Conservation (phyloP, 2,888 invertebrate species). For the Sinopyrophorus schimmeli region DNA sequence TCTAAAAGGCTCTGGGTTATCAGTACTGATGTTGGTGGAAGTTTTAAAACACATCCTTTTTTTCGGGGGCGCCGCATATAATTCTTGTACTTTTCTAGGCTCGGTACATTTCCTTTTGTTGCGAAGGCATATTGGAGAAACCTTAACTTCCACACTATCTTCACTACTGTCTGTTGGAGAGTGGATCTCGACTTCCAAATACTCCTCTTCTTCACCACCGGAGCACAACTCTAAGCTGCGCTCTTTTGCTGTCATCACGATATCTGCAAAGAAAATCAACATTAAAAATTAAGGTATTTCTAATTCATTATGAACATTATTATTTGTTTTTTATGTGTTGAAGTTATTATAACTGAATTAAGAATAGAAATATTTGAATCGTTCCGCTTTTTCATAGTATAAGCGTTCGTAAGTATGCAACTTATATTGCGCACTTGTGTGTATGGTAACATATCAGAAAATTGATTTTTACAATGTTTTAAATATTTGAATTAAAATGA, state of each 20-base stretch:
- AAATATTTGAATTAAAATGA: too few species aligned
- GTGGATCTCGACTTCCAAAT: conserved; percentile 56
- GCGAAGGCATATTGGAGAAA: conserved; percentile 61
- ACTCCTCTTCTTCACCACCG: conserved; percentile 70
- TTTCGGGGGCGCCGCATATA: conserved; percentile 64
- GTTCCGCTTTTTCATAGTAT: too few species aligned
- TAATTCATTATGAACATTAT: too few species aligned
- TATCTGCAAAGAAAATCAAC: conserved; percentile 59
- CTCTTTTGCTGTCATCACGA: conserved; percentile 59
- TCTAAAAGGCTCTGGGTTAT: conserved; percentile 58
- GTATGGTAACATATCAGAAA: too few species aligned
- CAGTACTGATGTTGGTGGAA: conserved; percentile 40
- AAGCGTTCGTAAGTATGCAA: too few species aligned
- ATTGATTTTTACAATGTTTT: too few species aligned
- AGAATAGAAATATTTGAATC: too few species aligned
- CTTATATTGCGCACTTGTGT: too few species aligned
- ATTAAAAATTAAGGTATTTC: too few species aligned
- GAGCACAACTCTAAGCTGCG: conserved; percentile 75
- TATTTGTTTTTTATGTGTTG: too few species aligned
- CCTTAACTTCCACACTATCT: conserved; percentile 67
- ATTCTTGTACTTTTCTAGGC: conserved; percentile 64
- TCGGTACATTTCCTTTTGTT: conserved; percentile 72
- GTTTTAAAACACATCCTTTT: conserved; percentile 68
- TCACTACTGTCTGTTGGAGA: conserved; percentile 69
- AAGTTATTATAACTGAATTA: too few species aligned